Conservation (phyloP, 1,140 invertebrate genomes). For the Macrocentrus cingulum region DNA sequence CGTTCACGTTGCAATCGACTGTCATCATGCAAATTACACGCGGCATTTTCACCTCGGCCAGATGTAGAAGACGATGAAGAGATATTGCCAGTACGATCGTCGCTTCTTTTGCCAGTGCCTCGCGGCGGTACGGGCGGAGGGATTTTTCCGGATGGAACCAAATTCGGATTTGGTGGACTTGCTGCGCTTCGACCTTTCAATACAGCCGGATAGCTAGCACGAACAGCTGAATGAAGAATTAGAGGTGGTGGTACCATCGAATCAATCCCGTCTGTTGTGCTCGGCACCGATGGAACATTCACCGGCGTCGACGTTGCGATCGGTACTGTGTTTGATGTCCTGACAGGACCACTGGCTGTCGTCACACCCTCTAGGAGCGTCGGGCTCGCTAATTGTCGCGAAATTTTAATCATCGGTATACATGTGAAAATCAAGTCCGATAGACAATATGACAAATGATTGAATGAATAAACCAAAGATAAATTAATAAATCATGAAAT, state of each 20-base stretch:
- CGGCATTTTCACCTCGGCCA: constrained; percentile 48
- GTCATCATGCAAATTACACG: constrained; percentile 30
- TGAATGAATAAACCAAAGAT: not conserved
- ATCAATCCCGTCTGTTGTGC: constrained; percentile 52
- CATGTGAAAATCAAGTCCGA: not conserved
- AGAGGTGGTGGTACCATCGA: constrained; percentile 23
- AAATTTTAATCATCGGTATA: not conserved
- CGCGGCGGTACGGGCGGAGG: constrained; percentile 80
- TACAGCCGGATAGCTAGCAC: constrained; percentile 69
- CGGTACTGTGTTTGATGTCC: constrained; percentile 31
- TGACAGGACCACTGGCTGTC: constrained; percentile 16
- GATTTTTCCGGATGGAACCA: constrained; percentile 61
- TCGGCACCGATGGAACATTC: constrained; percentile 31
- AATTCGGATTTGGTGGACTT: constrained; percentile 49
- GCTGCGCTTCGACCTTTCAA: constrained; percentile 65
- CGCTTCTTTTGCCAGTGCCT: constrained; percentile 52
- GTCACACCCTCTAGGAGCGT: constrained; percentile 15
- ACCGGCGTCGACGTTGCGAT: constrained; percentile 49
- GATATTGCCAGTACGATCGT: constrained; percentile 29
- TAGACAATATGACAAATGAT: not conserved
- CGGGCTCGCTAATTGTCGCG: constrained; percentile 20
- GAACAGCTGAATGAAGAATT: constrained; percentile 40
- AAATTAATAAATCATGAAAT: no score
- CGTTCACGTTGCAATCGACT: not conserved
- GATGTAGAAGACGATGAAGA: constrained; percentile 38